phyloP scores from a whole-genome alignment of 2,888 invertebrate species.

The Anticlea derivata region DNA sequence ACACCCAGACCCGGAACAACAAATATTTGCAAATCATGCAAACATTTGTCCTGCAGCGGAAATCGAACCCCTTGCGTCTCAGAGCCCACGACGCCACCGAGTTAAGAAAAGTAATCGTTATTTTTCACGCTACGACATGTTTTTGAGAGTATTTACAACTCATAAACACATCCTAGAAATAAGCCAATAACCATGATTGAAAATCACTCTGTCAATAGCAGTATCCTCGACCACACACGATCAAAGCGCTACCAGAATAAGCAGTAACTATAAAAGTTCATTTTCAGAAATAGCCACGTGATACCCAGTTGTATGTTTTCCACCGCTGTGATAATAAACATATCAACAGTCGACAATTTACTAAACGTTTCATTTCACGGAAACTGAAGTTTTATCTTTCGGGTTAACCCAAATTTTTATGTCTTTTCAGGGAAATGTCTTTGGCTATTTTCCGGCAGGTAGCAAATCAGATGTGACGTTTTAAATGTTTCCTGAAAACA shows the following conservation, averaged over 20 bases:
- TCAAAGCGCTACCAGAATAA: conserved; percentile 60
- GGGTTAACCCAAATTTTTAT: conserved; percentile 28
- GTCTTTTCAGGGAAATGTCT: conserved; percentile 14
- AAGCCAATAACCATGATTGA: conserved; percentile 22
- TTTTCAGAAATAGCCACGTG: conserved; percentile 66
- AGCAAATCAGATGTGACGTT: conserved; percentile 14
- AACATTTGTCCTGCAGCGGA: no score
- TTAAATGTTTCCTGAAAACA: conserved; percentile 8
- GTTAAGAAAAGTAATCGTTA: no score
- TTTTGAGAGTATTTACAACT: no score
- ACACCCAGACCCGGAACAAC: no score
- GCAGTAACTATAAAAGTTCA: conserved; percentile 65
- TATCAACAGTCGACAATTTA: conserved; percentile 68
- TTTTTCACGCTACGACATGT: no score
- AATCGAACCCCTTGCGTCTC: no score
- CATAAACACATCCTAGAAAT: not conserved
- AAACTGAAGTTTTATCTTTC: conserved; percentile 52
- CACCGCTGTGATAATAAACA: conserved; percentile 71
- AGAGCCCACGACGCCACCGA: no score
- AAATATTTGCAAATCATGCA: no score
- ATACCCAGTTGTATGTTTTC: conserved; percentile 61
- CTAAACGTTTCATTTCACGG: conserved; percentile 60
- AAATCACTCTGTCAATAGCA: conserved; percentile 44
- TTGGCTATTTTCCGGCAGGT: conserved; percentile 22
- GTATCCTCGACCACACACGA: conserved; percentile 71